Conservation (phyloP, 2,797 vertebrate species). For the Mormyrops attenuatus region DNA sequence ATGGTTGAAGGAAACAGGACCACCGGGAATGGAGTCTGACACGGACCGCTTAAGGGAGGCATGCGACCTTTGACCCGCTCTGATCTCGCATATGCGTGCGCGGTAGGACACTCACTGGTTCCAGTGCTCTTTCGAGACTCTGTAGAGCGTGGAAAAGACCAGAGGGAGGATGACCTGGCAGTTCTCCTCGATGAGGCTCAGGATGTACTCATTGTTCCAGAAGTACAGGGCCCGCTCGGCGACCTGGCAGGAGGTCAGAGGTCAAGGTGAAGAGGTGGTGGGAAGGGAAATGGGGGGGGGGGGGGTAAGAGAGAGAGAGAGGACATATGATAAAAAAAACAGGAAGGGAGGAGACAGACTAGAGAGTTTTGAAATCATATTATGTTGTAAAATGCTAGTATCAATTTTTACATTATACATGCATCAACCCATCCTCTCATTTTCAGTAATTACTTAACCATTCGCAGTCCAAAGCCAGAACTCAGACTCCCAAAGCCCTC, state of each 20-base stretch:
- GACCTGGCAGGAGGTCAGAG: slow-evolving; percentile 58
- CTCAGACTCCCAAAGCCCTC: neutral
- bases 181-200: slow-evolving; percentile 92
- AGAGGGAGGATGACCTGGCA: slow-evolving; percentile 86
- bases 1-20: neutral
- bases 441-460: neutral
- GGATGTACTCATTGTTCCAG: slow-evolving; percentile 94
- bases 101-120: slow-evolving; percentile 73
- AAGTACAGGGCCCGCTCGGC: slow-evolving; percentile 92
- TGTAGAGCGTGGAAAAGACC: slow-evolving; percentile 84
- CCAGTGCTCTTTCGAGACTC: slow-evolving; percentile 93
- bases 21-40: neutral
- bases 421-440: neutral
- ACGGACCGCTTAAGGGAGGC: neutral
- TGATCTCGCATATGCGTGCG: neutral
- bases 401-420: neutral
- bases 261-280: neutral
- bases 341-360: neutral
- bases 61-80: neutral
- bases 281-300: neutral
- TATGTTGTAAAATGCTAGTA: neutral
- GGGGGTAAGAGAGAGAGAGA: neutral
- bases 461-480: neutral
- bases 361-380: neutral
- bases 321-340: neutral